These are phyloP conservation scores for Coracias cyanogaster DNA, from an alignment of 2,797 vertebrate genomes.

Conservation along the genomic window DNA sequence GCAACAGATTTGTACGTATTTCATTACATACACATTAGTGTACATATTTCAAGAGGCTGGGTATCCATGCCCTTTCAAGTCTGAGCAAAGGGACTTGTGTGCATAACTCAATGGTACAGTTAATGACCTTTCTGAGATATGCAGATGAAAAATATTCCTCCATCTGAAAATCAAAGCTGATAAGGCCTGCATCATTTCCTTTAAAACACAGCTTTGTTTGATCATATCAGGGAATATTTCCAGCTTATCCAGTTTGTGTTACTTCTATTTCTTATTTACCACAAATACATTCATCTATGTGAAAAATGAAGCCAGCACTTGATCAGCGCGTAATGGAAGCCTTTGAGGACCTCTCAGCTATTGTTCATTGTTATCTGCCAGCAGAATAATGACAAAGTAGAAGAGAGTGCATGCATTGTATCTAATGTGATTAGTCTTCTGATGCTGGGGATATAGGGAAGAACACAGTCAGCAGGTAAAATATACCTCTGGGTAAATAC, in stretches of 20 bases:
- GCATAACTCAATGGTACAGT: neutral
- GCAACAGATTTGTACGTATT: neutral
- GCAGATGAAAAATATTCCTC: neutral
- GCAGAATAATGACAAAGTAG: neutral
- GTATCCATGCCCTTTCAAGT: neutral
- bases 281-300: neutral
- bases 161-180: neutral
- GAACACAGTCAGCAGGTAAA: neutral
- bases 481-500: neutral
- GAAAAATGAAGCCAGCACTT: neutral
- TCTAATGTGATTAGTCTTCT: neutral
- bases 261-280: neutral
- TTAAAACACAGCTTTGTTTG: neutral
- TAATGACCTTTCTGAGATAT: rapidly evolving
- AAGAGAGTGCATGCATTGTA: neutral
- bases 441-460: neutral
- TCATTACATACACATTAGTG: neutral
- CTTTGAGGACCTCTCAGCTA: neutral
- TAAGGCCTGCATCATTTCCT: neutral
- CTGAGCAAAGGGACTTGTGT: neutral
- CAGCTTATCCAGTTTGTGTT: neutral
- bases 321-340: neutral
- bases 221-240: neutral
- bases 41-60: neutral
- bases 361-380: neutral